Conservation (phyloP, 2,888 invertebrate genomes). For the Zaprionus lineosus region DNA sequence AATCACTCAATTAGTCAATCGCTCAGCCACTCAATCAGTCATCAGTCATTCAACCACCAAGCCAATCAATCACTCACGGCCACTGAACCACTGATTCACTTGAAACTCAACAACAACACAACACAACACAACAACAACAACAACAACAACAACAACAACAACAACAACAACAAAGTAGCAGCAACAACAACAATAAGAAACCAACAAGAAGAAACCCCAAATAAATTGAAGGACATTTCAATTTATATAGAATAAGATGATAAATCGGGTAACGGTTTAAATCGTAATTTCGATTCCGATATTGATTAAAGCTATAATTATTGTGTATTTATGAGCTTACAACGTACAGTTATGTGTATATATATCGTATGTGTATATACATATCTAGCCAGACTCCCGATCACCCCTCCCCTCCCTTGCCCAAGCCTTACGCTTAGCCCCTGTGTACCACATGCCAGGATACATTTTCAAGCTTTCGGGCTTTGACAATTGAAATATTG, state of each 20-base stretch:
- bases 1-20: too few species aligned
- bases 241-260: slow-evolving; percentile 53
- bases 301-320: slow-evolving; percentile 44
- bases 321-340: slow-evolving; percentile 77
- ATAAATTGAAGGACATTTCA: slow-evolving; percentile 72
- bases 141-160: slow-evolving; percentile 4
- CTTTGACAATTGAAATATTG: too few species aligned
- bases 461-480: too few species aligned
- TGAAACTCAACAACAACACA: too few species aligned
- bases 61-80: too few species aligned
- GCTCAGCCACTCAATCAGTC: too few species aligned
- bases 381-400: slow-evolving; percentile 59
- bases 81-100: too few species aligned
- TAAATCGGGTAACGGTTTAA: slow-evolving; percentile 49
- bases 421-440: too few species aligned
- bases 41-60: too few species aligned
- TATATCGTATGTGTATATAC: slow-evolving; percentile 40
- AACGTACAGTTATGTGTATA: slow-evolving; percentile 21
- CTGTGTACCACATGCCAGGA: too few species aligned
- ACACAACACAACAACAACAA: slow-evolving; percentile 7
- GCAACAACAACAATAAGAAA: too few species aligned
- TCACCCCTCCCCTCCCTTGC: too few species aligned
- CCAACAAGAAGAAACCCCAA: slow-evolving; percentile 28
- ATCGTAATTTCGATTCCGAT: slow-evolving; percentile 45
- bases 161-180: slow-evolving; percentile 12